Percentiles rank a stretch among this genome's conserved stretches.
Evolutionary conservation across 2,888 invertebrate species (phyloP).

Genomic region (Euzetes globulus): DNA sequence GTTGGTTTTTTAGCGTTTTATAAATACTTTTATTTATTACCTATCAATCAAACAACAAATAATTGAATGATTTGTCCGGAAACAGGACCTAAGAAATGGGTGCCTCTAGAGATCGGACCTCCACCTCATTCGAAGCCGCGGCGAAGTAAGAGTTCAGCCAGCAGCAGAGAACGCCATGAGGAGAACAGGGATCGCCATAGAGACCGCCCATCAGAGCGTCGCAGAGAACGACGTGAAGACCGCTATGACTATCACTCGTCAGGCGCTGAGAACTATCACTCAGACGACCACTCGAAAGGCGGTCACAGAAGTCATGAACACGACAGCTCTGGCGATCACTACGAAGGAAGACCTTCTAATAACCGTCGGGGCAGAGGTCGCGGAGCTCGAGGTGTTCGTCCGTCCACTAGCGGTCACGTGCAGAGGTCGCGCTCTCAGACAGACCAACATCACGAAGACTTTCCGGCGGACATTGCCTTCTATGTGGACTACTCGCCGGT

Average conservation of each 20-base stretch:
- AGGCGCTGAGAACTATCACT: constrained; percentile 16
- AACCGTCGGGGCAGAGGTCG: neutral
- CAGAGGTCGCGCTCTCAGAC: constrained; percentile 20
- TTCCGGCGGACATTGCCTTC: constrained; percentile 31
- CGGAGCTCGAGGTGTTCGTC: neutral
- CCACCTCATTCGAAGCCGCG: constrained; percentile 19
- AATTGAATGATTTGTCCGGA: no score
- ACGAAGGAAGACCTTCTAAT: neutral
- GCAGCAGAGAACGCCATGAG: neutral
- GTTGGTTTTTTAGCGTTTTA: no score
- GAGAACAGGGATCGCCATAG: neutral
- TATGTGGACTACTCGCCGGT: constrained; percentile 32
- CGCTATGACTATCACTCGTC: constrained; percentile 22
- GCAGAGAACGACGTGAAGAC: constrained; percentile 3
- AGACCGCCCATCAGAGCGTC: neutral
- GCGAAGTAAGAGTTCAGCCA: neutral
- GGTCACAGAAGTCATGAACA: neutral
- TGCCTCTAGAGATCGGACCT: constrained; percentile 74
- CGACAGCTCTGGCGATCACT: neutral
- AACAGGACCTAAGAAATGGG: constrained; percentile 63
- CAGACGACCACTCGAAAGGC: constrained; percentile 21
- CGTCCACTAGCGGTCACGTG: neutral
- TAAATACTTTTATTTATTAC: no score
- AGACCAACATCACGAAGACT: constrained; percentile 39
- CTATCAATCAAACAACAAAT: no score